These are phyloP conservation scores for Meriones psammophilus DNA, from an alignment of 2,797 vertebrate species.

Conservation along the genomic window DNA sequence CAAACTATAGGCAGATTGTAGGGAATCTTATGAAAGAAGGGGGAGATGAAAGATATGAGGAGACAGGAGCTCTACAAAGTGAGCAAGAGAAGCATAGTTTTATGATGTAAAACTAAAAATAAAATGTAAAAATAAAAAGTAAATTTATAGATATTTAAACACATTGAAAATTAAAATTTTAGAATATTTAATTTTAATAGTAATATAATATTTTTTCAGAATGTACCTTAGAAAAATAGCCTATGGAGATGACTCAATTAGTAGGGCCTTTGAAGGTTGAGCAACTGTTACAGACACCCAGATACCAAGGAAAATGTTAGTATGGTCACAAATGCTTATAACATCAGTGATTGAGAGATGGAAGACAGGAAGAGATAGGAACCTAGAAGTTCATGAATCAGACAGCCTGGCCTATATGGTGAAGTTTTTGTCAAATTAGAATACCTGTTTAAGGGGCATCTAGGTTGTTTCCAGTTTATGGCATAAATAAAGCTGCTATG, in stretches of 20 bases:
- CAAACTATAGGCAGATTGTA: too few relatives aligned
- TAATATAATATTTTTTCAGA: not conserved
- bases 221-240: not conserved
- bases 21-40: too few relatives aligned
- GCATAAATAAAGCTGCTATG: too few relatives aligned
- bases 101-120: not conserved
- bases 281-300: not conserved
- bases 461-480: too few relatives aligned
- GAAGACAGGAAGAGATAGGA: not conserved
- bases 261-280: not conserved
- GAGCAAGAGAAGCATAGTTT: not conserved
- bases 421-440: not conserved
- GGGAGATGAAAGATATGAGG: too few relatives aligned
- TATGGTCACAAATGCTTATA: not conserved
- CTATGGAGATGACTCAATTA: not conserved
- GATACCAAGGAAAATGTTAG: not conserved
- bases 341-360: not conserved
- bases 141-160: not conserved
- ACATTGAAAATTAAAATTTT: not conserved
- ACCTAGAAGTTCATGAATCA: not conserved
- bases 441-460: not conserved
- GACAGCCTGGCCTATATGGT: not conserved
- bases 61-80: too few relatives aligned
- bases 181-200: conserved; percentile 13
- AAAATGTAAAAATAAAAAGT: not conserved